Percentiles rank a stretch among this genome's conserved stretches.
Conservation (phyloP, 53 echinoderm and acorn worm species). For the Mesocentrotus franciscanus region DNA sequence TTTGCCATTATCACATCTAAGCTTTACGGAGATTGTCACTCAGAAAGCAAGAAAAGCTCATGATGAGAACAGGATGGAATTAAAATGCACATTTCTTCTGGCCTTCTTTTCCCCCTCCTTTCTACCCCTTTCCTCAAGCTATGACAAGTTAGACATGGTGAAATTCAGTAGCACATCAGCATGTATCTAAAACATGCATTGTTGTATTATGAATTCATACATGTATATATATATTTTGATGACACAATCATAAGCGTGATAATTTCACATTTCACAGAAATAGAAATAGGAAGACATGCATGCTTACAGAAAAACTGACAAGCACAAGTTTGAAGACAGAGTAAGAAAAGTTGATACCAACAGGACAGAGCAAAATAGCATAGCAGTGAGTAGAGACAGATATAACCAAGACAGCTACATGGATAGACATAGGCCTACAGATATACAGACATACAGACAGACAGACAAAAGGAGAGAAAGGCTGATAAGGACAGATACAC, state of each 20-base stretch:
- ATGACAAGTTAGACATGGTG: neutral
- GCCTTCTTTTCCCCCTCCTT: neutral
- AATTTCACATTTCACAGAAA: neutral
- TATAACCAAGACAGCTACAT: neutral
- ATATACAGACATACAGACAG: neutral
- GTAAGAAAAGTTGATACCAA: neutral
- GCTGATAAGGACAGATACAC: neutral
- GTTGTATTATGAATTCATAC: neutral
- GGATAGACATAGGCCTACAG: neutral
- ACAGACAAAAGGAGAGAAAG: neutral
- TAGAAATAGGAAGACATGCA: neutral
- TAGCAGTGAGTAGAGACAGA: neutral
- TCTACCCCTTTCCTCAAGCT: neutral
- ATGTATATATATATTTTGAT: neutral
- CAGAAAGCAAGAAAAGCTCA: conserved; percentile 40
- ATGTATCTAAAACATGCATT: neutral
- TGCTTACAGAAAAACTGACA: neutral
- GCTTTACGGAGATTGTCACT: neutral
- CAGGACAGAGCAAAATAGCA: neutral
- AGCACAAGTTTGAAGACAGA: neutral
- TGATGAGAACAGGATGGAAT: conserved; percentile 27
- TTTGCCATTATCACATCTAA: neutral
- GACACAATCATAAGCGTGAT: neutral
- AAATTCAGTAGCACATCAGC: neutral
- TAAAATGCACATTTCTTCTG: conserved; percentile 9